phyloP scores from a whole-genome alignment of 1,140 invertebrate genomes.

The Calephelis virginiensis region DNA sequence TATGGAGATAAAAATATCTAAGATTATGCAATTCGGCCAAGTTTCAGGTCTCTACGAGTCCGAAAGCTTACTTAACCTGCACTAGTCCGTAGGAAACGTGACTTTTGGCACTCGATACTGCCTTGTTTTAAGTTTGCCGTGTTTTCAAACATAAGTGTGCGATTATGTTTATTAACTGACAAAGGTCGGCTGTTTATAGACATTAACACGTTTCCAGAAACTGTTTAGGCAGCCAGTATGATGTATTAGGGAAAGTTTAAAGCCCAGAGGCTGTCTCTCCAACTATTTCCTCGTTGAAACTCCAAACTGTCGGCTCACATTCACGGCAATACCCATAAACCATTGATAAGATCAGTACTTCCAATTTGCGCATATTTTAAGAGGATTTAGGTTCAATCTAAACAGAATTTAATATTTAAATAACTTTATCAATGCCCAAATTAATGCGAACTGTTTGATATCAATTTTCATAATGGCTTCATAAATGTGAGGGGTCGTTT shows the following conservation, averaged over 20 bases:
- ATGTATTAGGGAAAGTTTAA: conserved; percentile 21
- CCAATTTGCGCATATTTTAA: conserved; percentile 13
- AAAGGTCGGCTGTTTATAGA: not conserved
- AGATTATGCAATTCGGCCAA: no score
- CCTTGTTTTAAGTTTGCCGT: no score
- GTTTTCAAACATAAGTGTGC: no score
- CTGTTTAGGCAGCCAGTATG: no score
- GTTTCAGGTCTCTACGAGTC: no score
- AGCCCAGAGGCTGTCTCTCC: conserved; percentile 31
- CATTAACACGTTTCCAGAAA: not conserved
- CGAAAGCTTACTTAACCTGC: no score
- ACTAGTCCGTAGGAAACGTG: no score
- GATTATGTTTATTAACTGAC: not conserved
- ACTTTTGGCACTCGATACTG: no score
- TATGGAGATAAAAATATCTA: no score
- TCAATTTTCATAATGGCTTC: not conserved
- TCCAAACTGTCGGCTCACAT: conserved; percentile 44
- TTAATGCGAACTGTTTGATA: not conserved
- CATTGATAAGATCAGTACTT: not conserved
- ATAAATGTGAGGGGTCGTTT: no score
- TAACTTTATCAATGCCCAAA: not conserved
- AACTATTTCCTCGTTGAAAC: conserved; percentile 47
- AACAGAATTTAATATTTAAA: conserved; percentile 2
- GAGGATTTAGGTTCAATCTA: not conserved
- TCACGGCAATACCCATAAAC: conserved; percentile 38